These are phyloP conservation scores for Tenthredo notha DNA, from an alignment of 2,888 invertebrate genomes.

Conservation along the genomic window DNA sequence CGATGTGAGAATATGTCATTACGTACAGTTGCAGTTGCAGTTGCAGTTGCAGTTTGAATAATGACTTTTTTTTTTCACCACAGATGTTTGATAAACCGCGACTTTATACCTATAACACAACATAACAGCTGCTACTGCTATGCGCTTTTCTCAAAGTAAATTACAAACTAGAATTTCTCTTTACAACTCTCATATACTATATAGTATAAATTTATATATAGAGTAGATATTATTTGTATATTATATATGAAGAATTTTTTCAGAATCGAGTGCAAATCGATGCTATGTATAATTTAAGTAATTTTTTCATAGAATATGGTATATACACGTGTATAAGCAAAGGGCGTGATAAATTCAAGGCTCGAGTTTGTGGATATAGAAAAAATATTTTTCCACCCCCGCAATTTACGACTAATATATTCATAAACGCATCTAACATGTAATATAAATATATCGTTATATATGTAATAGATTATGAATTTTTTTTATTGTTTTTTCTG, in stretches of 20 bases:
- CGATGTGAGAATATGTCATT: background rate
- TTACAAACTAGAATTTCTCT: background rate
- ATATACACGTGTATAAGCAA: background rate
- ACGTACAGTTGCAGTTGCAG: background rate
- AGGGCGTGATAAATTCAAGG: background rate
- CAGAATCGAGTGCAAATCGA: background rate
- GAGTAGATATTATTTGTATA: background rate
- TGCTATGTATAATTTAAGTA: background rate
- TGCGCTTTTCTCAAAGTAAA: background rate
- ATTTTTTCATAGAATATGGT: too few relatives aligned
- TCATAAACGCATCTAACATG: background rate
- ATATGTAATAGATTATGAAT: background rate
- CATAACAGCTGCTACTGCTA: background rate
- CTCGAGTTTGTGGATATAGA: background rate
- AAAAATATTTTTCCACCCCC: background rate
- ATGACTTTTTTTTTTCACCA: background rate
- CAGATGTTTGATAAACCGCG: conserved; percentile 25
- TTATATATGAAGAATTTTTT: background rate
- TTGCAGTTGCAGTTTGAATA: background rate
- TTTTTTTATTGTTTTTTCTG: too few relatives aligned
- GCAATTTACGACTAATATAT: background rate
- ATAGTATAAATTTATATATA: too few relatives aligned
- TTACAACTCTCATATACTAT: too few relatives aligned
- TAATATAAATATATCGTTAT: background rate
- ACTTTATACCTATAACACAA: background rate